Percentiles rank a stretch among this genome's conserved stretches.
phyloP scores from a whole-genome alignment of 2,113 vertebrate species.

The Hystrix cristata region DNA sequence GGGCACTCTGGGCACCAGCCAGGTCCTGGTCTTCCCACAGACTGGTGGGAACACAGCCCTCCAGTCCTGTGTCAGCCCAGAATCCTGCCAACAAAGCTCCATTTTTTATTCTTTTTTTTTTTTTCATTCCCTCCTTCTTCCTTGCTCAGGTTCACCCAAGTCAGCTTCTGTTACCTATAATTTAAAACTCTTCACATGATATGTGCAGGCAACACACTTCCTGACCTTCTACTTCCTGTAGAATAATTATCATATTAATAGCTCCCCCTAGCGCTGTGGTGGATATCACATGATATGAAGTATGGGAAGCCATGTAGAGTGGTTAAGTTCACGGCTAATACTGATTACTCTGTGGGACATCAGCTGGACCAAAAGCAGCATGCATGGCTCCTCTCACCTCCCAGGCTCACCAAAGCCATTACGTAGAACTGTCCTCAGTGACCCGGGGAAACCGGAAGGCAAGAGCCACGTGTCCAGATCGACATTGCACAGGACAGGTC shows the following conservation, averaged over 20 bases:
- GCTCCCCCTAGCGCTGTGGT: too few relatives aligned
- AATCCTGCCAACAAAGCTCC: background rate
- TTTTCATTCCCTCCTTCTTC: background rate
- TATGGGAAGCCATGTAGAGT: background rate
- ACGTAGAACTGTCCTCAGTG: accelerated
- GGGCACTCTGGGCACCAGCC: accelerated
- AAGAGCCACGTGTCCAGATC: accelerated
- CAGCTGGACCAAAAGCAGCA: background rate
- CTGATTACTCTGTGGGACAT: background rate
- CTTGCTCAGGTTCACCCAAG: background rate
- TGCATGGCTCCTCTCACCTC: background rate
- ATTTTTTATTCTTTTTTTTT: background rate
- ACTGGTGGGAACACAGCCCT: accelerated
- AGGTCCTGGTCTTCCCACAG: background rate
- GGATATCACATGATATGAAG: accelerated
- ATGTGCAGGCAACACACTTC: too few relatives aligned
- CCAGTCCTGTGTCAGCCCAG: accelerated
- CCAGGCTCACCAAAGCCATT: accelerated
- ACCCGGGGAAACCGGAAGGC: background rate
- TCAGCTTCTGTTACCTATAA: background rate
- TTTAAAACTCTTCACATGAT: background rate
- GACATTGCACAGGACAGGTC: accelerated
- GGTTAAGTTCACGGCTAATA: background rate
- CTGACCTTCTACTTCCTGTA: background rate
- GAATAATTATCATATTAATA: accelerated